Evolutionary conservation across 2,113 vertebrate species (phyloP).

Genomic region (Cheirogaleus medius): DNA sequence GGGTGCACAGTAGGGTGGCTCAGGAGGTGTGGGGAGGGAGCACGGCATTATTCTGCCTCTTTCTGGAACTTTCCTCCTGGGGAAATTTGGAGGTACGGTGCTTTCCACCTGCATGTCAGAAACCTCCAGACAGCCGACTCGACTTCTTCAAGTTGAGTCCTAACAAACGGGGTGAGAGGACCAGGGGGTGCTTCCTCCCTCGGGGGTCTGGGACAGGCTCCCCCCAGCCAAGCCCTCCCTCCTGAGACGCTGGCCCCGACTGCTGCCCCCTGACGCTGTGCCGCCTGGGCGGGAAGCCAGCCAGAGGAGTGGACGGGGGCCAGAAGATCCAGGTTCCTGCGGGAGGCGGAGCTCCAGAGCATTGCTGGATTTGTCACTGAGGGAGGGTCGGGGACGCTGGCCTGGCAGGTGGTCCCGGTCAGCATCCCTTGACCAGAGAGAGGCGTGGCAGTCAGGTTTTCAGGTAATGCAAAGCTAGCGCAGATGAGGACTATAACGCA

Average conservation of each 20-base stretch:
- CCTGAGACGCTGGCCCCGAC: neutral
- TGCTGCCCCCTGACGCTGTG: neutral
- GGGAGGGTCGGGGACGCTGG: neutral
- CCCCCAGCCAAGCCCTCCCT: fast-evolving
- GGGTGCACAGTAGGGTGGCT: fast-evolving
- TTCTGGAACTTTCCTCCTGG: neutral
- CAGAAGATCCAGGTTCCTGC: neutral
- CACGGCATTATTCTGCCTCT: too few relatives aligned
- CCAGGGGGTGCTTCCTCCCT: fast-evolving
- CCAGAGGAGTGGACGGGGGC: neutral
- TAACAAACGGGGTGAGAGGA: neutral
- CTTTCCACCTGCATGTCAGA: too few relatives aligned
- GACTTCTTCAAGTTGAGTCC: neutral
- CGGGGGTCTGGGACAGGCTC: neutral
- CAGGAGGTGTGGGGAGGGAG: neutral
- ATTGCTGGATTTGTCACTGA: neutral
- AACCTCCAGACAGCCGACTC: neutral
- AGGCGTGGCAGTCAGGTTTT: neutral
- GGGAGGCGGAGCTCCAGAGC: neutral
- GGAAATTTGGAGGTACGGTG: neutral
- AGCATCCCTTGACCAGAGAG: neutral
- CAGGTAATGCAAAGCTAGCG: neutral
- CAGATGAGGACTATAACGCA: neutral
- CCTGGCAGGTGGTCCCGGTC: neutral
- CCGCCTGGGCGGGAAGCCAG: neutral